These are phyloP conservation scores for Augochlorella aurata DNA, from an alignment of 2,888 invertebrate species.

Conservation along the genomic window DNA sequence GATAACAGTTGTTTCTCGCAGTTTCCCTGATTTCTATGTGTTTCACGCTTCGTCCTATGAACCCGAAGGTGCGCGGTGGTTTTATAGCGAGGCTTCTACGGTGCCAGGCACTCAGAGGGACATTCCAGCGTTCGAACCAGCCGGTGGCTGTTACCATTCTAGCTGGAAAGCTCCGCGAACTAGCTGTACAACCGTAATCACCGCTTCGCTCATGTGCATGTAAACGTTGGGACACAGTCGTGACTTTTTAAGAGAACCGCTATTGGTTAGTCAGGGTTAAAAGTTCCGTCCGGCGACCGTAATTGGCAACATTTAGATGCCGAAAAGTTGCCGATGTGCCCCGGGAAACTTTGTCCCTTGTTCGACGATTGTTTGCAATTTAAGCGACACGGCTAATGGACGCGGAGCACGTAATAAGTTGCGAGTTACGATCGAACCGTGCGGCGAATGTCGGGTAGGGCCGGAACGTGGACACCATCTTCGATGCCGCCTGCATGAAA, in stretches of 20 bases:
- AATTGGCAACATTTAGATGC: conserved; percentile 71
- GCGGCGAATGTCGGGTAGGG: conserved; percentile 25
- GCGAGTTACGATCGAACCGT: conserved; percentile 41
- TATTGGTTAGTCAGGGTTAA: conserved; percentile 49
- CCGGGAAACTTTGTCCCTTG: conserved; percentile 48
- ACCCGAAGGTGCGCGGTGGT: background rate
- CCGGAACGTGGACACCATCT: conserved; percentile 6
- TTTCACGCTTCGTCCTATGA: background rate
- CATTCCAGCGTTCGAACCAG: background rate
- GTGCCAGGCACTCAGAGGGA: background rate
- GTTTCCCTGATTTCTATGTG: background rate
- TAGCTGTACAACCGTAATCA: conserved; percentile 47
- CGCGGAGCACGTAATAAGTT: conserved; percentile 55
- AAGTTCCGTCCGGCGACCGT: conserved; percentile 51
- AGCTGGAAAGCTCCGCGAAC: conserved; percentile 41
- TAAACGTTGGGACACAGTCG: conserved; percentile 40
- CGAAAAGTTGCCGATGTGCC: conserved; percentile 61
- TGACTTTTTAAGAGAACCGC: conserved; percentile 44
- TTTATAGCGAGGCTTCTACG: conserved; percentile 2
- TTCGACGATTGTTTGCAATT: conserved; percentile 57
- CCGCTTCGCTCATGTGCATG: conserved; percentile 39
- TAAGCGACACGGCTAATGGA: conserved; percentile 57
- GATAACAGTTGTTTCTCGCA: background rate
- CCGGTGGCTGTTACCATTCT: conserved; percentile 38
- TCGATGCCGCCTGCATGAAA: conserved; percentile 28